Evolutionary conservation across 2,113 vertebrate species (phyloP), one percentile per base, ranked within the genome.

Genomic region (Sorex araneus): DNA sequence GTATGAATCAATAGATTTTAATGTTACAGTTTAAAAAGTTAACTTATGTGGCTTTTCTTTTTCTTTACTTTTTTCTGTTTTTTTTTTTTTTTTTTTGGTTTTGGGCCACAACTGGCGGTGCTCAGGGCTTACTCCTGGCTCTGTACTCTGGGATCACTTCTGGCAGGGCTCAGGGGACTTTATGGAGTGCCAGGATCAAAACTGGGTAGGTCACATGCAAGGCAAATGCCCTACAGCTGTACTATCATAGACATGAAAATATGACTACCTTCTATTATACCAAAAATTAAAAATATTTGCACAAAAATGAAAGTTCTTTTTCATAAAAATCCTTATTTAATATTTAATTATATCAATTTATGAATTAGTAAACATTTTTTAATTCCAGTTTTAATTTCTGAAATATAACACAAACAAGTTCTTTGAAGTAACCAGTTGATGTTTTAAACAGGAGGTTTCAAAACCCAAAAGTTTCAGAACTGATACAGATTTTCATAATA

Each of bases 401-500:
- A 94, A 80, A 76, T 63, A 34, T 30, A 66, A 91, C 86, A 83
- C 7, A 81, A 84, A 85, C 19, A 60, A 57, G 80, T 50, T 1
- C 47, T 27, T 36, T 50, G 74, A 36, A 1, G 21, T 78, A 15
- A 92, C 50, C 18, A 60, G 82, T 34, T 45, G 74, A 47, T 50
- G 75, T 54, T 75, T 90, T 94, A 84, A 25, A 75, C 47, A 81
- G 23, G 28, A 81, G 23, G 28, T 78, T 89, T 95, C 43, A 50
- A 67, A 3, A 67, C 16, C 67, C 74, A 77, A 83, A 78, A 54
- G 4, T 81, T 57, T 76, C 25, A 66, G 12, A 92, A 74, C 11
- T 86, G 57, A 70, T 11, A 77, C 0, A 89, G 3, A 88, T 90
- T 82, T 81, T 63, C 7, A 18, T 30, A 81, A 64, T 4, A 90